Conservation (phyloP, 2,888 invertebrate genomes). For the Onthophagus sagittarius region DNA sequence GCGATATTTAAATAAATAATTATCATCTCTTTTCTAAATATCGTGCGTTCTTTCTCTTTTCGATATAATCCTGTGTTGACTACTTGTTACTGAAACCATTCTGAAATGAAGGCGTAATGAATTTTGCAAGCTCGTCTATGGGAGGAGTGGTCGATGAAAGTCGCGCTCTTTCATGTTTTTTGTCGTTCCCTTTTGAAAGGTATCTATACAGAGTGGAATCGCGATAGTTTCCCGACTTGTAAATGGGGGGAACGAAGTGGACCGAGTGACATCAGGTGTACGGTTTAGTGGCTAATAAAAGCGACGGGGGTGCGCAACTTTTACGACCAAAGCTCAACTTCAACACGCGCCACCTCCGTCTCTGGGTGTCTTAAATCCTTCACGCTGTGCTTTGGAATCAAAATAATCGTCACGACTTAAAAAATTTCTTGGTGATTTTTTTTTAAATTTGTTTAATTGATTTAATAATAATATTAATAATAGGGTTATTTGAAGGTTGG, state of each 20-base stretch:
- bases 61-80: not conserved
- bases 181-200: not conserved
- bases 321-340: not conserved
- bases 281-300: slow-evolving; percentile 6
- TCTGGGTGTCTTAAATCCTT: too few relatives aligned
- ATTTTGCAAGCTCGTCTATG: slow-evolving; percentile 1
- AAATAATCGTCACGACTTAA: not conserved
- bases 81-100: not conserved
- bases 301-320: not conserved
- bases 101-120: slow-evolving; percentile 2
- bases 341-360: not conserved
- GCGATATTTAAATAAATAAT: too few relatives aligned
- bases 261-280: slow-evolving; percentile 3
- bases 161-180: not conserved
- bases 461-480: not conserved
- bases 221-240: not conserved
- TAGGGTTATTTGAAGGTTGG: not conserved
- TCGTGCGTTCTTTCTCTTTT: not conserved
- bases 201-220: not conserved
- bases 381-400: too few relatives aligned
- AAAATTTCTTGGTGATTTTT: not conserved
- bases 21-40: not conserved
- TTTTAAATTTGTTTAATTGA: not conserved
- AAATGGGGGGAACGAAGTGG: slow-evolving; percentile 6
- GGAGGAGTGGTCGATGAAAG: not conserved